A percentile compares a stretch with the other conserved stretches of the same genome.
Evolutionary conservation across 2,888 invertebrate genomes (phyloP).

Genomic region (Oxycera nigricornis): DNA sequence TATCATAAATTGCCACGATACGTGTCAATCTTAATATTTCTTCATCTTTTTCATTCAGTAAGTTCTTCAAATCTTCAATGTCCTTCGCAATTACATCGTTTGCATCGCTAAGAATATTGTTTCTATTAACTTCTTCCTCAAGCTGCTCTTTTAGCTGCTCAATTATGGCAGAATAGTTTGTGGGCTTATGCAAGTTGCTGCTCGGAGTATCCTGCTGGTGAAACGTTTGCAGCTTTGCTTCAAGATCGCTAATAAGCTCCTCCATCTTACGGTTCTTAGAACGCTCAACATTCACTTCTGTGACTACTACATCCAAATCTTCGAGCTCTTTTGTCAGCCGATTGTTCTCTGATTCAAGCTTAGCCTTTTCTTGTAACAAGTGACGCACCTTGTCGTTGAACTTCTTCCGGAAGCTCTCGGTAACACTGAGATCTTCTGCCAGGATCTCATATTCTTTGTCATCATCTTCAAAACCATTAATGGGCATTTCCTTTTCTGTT

Average conservation of each 20-base stretch:
- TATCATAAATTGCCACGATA: not conserved
- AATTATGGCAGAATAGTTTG: not conserved
- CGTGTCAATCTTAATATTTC: not conserved
- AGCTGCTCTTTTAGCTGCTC: not conserved
- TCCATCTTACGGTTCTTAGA: conserved; percentile 14
- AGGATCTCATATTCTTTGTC: not conserved
- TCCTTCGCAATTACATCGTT: not conserved
- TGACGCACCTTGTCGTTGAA: conserved; percentile 26
- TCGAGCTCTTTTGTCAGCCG: not conserved
- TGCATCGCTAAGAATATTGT: not conserved
- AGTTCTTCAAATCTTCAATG: not conserved
- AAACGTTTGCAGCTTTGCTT: not conserved
- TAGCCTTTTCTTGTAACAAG: conserved; percentile 18
- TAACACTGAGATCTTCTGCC: not conserved
- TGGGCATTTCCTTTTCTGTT: conserved; percentile 5
- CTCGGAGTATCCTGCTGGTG: not conserved
- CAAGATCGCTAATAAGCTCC: conserved; percentile 10
- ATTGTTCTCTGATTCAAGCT: conserved; percentile 2
- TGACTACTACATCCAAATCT: not conserved
- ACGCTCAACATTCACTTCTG: not conserved
- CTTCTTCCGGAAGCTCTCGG: not conserved
- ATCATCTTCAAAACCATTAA: not conserved
- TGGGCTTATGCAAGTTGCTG: no score
- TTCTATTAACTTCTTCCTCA: not conserved
- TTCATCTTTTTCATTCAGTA: not conserved